Evolutionary conservation across 2,113 vertebrate genomes (phyloP), one percentile per base, ranked within the genome.

Genomic region (Apaloderma vittatum): DNA sequence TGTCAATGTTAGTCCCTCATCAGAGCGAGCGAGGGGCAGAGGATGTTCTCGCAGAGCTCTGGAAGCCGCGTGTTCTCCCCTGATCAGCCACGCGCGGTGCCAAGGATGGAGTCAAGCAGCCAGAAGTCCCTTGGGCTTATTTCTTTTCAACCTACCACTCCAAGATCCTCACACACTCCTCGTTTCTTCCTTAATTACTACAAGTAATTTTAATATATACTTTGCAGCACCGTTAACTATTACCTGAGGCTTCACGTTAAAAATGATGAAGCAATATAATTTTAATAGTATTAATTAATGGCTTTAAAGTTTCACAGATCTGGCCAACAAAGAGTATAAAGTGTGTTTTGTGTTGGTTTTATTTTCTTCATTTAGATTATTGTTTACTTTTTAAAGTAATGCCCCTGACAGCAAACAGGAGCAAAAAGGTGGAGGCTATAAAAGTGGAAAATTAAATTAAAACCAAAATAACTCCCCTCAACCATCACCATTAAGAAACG

Each of bases 201-300:
- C 97, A 97, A 96, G 95, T 93, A 95, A 94, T 97, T 98, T 98
- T 98, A 98, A 98, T 98, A 98, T 98, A 97, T 88, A 98, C 97
- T 98, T 98, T 98, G 95, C 96, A 97, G 97, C 97, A 81, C 96
- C 97, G 98, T 98, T 98, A 97, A 97, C 93, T 94, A 83, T 96
- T 97, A 98, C 98, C 96, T 98, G 97, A 97, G 97, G 97, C 97
- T 96, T 97, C 92, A 92, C 65, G 21, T 98, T 98, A 98, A 97
- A 98, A 98, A 97, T 95, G 81, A 98, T 92, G 88, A 98, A 87
- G 90, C 92, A 88, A 97, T 90, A 96, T 95, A 97, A 96, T 95
- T 93, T 97, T 98, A 97, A 98, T 97, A 82, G 97, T 72, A 85
- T 95, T 97, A 97, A 96, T 97, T 96, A 96, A 95, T 11, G 37